Evolutionary conservation across 2,888 invertebrate genomes (phyloP), one percentile per base, ranked within the genome.

Genomic region (Xanthia icteritia): DNA sequence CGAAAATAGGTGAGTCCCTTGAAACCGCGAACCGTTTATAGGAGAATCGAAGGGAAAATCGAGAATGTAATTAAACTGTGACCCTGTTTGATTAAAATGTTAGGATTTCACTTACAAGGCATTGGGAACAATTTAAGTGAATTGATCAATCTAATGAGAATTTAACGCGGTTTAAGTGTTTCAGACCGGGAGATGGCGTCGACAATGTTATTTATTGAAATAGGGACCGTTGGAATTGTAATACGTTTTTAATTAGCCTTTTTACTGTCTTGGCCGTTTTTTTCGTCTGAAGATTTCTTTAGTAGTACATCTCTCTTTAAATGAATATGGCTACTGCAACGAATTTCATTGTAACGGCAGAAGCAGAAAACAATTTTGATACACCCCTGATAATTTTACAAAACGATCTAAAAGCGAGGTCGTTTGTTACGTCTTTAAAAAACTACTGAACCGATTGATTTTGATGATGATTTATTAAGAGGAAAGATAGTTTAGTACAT

Each of bases 91-190:
- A 90, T 90, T 90, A 84, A 88, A 89, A 85, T 84, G 88, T 88
- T 84, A 79, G 84, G 85, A 88, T 89, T 89, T 87, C 86, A 86
- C 83, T 90, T 88, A 87, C 88, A 88, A 86, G 83, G 76, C 76
- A 84, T 81, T 81, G 77, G 74, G 66, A 84, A 82, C 82, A 81
- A 85, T 87, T 88, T 86, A 85, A 82, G 79, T 79, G 85, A 86
- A 89, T 89, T 87, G 87, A 90, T 90, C 83, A 83, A 85, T 88
- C 86, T 89, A 89, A 91, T 90, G 85, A 88, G 84, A 89, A 86
- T 89, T 86, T 86, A 87, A 87, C 76, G 88, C 76, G 82, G 84
- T 89, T 84, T 79, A 75, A 76, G 73, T 71, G 78, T 79, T 75
- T 71, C 51, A 76, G 48, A 48, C 27, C 20, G 42, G 17, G 23